A percentile compares a stretch with the other conserved stretches of the same genome.
Conservation (phyloP, 2,113 vertebrate genomes). For the Xiphophorus couchianus region DNA sequence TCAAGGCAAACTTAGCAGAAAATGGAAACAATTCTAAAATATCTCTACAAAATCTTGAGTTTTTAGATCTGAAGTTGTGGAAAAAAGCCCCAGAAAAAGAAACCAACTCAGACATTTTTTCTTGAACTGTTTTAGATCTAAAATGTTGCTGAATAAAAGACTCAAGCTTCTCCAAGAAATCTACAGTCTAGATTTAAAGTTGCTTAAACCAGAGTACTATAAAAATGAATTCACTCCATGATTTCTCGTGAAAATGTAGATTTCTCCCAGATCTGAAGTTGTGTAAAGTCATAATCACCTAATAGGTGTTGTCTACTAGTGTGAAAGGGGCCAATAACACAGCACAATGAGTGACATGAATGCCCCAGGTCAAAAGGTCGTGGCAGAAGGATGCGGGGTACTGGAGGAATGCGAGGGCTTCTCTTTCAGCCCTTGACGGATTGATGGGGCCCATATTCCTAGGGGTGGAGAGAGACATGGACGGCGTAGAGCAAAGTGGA, state of each 20-base stretch:
- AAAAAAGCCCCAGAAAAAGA: background rate
- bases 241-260: background rate
- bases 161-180: background rate
- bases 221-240: background rate
- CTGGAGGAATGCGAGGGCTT: conserved; percentile 56
- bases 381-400: conserved; percentile 43
- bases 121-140: background rate
- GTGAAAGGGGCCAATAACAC: conserved; percentile 58
- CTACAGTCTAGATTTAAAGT: background rate
- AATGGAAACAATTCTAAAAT: background rate
- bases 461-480: conserved; percentile 41
- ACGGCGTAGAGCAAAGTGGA: conserved; percentile 39
- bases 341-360: conserved; percentile 53
- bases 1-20: background rate
- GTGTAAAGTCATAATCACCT: conserved; percentile 43
- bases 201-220: background rate
- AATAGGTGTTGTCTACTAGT: conserved; percentile 36
- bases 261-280: background rate
- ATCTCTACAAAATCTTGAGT: background rate
- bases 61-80: background rate
- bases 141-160: background rate
- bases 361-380: conserved; percentile 64
- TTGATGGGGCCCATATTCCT: conserved; percentile 68
- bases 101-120: background rate
- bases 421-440: conserved; percentile 62